A percentile compares a stretch with the other conserved stretches of the same genome.
phyloP scores from a whole-genome alignment of 2,113 vertebrate genomes.

The Psophia crepitans region DNA sequence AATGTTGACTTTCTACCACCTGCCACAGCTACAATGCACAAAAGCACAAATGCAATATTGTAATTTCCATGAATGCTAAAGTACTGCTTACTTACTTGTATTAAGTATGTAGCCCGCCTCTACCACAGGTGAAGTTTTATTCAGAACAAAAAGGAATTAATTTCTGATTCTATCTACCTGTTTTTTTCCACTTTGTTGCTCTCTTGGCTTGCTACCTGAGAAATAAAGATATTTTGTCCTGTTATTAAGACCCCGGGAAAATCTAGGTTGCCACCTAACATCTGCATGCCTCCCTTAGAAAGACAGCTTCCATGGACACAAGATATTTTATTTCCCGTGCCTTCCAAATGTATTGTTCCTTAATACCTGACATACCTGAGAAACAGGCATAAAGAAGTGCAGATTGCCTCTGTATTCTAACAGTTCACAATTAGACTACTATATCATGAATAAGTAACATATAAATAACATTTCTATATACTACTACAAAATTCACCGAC shows the following conservation, averaged over 20 bases:
- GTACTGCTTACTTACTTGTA: not conserved
- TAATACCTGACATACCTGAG: not conserved
- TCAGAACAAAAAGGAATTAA: not conserved
- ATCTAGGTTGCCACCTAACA: not conserved
- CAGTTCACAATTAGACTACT: not conserved
- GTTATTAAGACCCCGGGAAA: not conserved
- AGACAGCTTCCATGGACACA: not conserved
- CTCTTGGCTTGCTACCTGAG: not conserved
- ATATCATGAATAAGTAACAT: not conserved
- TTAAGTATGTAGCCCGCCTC: not conserved
- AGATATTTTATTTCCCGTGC: not conserved
- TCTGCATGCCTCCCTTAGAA: not conserved
- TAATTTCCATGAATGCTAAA: not conserved
- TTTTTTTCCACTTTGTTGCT: not conserved
- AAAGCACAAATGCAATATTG: not conserved
- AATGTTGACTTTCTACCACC: not conserved
- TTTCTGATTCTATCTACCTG: not conserved
- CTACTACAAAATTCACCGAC: constrained; percentile 67
- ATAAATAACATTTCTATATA: not conserved
- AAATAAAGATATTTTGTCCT: not conserved
- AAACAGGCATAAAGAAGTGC: not conserved
- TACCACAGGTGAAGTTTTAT: not conserved
- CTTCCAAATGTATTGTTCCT: not conserved
- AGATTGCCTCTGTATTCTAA: not conserved
- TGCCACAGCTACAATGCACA: not conserved